Evolutionary conservation across 2,888 invertebrate genomes (phyloP).

Genomic region (Tortricodes alternella): DNA sequence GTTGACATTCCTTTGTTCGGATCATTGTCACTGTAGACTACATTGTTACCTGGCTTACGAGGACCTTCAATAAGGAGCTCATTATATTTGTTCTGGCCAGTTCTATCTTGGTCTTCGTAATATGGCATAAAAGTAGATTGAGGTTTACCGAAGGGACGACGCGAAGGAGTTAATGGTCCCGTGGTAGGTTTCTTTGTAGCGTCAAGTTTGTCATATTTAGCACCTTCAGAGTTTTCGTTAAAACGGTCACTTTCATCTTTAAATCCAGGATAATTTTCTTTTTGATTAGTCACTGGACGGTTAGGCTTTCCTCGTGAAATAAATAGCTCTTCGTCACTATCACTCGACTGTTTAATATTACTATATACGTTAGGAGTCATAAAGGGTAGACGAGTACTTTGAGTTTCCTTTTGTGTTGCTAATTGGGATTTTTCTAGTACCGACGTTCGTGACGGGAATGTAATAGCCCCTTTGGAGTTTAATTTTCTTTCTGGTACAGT

Average conservation of each 20-base stretch:
- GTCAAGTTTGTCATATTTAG: not conserved
- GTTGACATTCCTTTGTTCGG: constrained; percentile 4
- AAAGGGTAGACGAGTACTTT: constrained; percentile 38
- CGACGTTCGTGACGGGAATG: constrained; percentile 29
- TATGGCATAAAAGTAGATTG: not conserved
- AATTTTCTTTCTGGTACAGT: constrained; percentile 39
- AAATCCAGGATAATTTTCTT: not conserved
- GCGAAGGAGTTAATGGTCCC: not conserved
- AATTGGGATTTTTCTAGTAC: constrained; percentile 4
- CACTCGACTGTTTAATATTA: constrained; percentile 27
- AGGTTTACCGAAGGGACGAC: constrained; percentile 2
- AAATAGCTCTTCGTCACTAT: constrained; percentile 29
- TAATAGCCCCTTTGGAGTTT: constrained; percentile 24
- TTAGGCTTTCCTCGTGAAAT: not conserved
- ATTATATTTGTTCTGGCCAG: not conserved
- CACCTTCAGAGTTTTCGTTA: not conserved
- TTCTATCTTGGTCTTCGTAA: not conserved
- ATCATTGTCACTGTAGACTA: constrained; percentile 1
- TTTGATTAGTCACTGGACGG: not conserved
- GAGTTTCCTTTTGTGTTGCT: constrained; percentile 12
- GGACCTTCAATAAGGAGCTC: not conserved
- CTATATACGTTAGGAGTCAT: constrained; percentile 41
- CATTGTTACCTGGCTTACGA: constrained; percentile 2
- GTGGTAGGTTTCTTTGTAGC: not conserved
- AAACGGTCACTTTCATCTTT: not conserved